Evolutionary conservation across 2,797 vertebrate genomes (phyloP).

Genomic region (Microctenopoma stevenorrisi): DNA sequence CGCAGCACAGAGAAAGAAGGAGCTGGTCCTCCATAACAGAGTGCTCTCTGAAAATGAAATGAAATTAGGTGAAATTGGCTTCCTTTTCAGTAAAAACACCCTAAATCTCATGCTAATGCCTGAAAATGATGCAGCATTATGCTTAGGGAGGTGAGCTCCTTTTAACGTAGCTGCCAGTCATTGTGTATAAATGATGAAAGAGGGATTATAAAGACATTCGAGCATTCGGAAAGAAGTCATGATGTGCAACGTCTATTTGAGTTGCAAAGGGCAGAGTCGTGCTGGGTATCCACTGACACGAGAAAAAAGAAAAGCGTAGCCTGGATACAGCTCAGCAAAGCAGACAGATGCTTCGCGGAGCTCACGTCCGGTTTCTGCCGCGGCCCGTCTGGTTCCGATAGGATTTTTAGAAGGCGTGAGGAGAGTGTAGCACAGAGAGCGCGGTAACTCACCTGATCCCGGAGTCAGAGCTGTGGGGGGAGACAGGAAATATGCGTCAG

Average conservation of each 20-base stretch:
- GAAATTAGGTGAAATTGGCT: not conserved
- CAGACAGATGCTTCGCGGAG: constrained; percentile 35
- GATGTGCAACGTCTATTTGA: constrained; percentile 46
- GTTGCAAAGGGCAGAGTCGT: constrained; percentile 39
- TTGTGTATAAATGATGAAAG: constrained; percentile 19
- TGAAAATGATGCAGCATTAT: not conserved
- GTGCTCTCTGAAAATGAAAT: not conserved
- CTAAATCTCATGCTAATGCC: not conserved
- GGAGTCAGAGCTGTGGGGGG: constrained; percentile 86
- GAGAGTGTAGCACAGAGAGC: not conserved
- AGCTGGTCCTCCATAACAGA: not conserved
- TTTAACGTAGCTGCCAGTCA: not conserved
- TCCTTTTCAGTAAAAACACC: constrained; percentile 12
- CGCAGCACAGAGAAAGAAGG: not conserved
- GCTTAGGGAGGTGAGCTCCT: not conserved
- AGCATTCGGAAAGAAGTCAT: constrained; percentile 28
- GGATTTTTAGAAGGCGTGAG: constrained; percentile 8
- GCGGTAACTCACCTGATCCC: constrained; percentile 90
- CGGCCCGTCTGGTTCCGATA: constrained; percentile 1
- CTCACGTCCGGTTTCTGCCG: constrained; percentile 13
- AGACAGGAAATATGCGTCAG: constrained; percentile 42
- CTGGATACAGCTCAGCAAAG: constrained; percentile 15
- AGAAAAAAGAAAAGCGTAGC: constrained; percentile 30
- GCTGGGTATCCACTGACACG: constrained; percentile 22
- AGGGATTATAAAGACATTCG: constrained; percentile 18